Evolutionary conservation across 2,113 vertebrate species (phyloP).

Genomic region (Megaptera novaeangliae): DNA sequence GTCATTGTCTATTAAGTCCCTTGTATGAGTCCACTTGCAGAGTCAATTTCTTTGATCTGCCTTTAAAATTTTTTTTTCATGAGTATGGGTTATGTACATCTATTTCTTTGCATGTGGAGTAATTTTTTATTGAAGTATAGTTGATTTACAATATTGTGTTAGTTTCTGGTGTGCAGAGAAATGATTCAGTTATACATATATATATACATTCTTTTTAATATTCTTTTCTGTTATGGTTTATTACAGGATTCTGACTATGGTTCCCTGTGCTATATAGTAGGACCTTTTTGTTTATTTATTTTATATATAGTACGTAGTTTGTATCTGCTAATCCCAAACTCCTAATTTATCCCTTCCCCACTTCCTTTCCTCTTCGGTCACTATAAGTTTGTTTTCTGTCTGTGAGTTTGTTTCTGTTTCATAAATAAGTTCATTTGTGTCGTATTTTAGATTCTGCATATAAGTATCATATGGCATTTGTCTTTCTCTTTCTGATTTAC

Average conservation of each 20-base stretch:
- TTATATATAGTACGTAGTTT: background rate
- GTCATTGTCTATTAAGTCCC: background rate
- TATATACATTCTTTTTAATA: background rate
- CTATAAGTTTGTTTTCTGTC: background rate
- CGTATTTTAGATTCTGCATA: background rate
- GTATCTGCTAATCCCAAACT: background rate
- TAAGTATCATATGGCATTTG: background rate
- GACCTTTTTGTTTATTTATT: background rate
- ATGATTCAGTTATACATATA: background rate
- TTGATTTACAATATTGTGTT: too few relatives aligned
- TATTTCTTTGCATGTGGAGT: background rate
- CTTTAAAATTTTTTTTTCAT: background rate
- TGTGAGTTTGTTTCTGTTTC: background rate
- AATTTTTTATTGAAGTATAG: background rate
- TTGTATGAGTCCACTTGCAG: background rate
- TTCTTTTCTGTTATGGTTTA: background rate
- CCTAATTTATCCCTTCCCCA: background rate
- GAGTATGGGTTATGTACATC: background rate
- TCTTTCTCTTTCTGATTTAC: background rate
- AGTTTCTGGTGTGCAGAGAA: too few relatives aligned
- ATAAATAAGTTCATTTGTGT: background rate
- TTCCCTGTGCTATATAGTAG: background rate
- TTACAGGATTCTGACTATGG: background rate
- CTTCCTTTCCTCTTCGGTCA: background rate
- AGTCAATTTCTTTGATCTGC: background rate